Percentiles rank a stretch among this genome's conserved stretches.
Conservation (phyloP, 1,140 invertebrate genomes). For the Drosophila bocki region DNA sequence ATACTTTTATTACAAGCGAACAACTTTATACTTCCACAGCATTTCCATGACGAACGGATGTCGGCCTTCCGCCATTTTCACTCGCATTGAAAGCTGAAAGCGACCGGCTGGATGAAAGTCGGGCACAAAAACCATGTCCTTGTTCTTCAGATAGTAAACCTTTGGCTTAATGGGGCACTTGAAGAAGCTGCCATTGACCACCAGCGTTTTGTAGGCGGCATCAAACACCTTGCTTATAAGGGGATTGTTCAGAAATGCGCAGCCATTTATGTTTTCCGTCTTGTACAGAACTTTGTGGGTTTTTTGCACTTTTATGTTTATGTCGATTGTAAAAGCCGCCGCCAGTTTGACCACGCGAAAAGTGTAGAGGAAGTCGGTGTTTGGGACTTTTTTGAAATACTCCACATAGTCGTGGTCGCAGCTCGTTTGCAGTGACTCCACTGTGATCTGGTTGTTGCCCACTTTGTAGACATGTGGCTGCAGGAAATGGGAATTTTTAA, state of each 20-base stretch:
- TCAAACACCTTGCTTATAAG: conserved; percentile 26
- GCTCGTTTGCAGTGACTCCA: conserved; percentile 33
- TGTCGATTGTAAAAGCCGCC: conserved; percentile 21
- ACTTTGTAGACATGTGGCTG: conserved; percentile 5
- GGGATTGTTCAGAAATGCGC: conserved; percentile 34
- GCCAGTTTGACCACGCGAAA: conserved; percentile 30
- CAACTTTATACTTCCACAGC: conserved; percentile 46
- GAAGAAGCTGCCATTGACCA: conserved; percentile 57
- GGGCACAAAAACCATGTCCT: not conserved
- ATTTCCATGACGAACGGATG: conserved; percentile 49
- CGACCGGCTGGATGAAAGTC: conserved; percentile 21
- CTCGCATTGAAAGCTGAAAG: conserved; percentile 21
- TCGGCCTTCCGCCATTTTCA: conserved; percentile 21
- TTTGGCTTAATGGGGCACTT: conserved; percentile 49
- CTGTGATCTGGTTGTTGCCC: not conserved
- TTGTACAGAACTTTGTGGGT: conserved; percentile 42
- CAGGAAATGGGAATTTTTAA: not conserved
- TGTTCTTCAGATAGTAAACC: conserved; percentile 25
- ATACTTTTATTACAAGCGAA: conserved; percentile 55
- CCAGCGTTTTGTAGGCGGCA: conserved; percentile 24
- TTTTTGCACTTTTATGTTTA: conserved; percentile 11
- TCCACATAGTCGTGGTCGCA: conserved; percentile 48
- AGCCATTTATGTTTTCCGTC: conserved; percentile 37
- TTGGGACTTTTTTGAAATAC: conserved; percentile 32
- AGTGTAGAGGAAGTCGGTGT: conserved; percentile 11